Evolutionary conservation across 2,113 vertebrate genomes (phyloP).

Genomic region (Melospiza georgiana): DNA sequence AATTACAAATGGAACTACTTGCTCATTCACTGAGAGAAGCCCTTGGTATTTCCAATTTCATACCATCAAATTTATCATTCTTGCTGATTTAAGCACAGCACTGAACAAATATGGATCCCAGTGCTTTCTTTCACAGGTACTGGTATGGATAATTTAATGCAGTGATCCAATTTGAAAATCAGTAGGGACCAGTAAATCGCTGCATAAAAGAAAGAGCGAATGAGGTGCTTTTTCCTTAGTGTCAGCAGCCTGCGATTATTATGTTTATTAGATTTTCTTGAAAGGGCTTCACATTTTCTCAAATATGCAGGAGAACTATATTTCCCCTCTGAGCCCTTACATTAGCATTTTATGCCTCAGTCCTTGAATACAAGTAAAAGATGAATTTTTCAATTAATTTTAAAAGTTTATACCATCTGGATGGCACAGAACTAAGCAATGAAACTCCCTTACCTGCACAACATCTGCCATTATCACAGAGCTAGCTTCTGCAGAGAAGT

Average conservation of each 20-base stretch:
- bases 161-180: constrained; percentile 86
- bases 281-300: constrained; percentile 84
- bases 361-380: constrained; percentile 72
- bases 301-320: constrained; percentile 82
- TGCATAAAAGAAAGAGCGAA: constrained; percentile 79
- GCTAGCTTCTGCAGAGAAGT: constrained; percentile 26
- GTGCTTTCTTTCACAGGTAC: constrained; percentile 78
- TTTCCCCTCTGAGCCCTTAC: constrained; percentile 78
- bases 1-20: constrained; percentile 77
- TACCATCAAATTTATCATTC: constrained; percentile 81
- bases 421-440: constrained; percentile 50
- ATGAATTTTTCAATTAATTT: constrained; percentile 83
- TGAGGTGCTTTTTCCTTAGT: constrained; percentile 82
- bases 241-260: constrained; percentile 84
- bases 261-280: constrained; percentile 86
- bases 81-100: constrained; percentile 86
- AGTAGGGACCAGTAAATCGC: constrained; percentile 80
- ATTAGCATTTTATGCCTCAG: constrained; percentile 82
- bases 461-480: constrained; percentile 59
- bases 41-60: constrained; percentile 82
- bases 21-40: constrained; percentile 73
- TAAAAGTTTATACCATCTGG: constrained; percentile 70
- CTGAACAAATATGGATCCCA: constrained; percentile 81
- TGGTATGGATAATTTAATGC: constrained; percentile 80
- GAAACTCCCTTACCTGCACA: constrained; percentile 60